These are phyloP conservation scores for Clarias pachynema DNA, from an alignment of 2,797 vertebrate genomes.

Conservation along the genomic window DNA sequence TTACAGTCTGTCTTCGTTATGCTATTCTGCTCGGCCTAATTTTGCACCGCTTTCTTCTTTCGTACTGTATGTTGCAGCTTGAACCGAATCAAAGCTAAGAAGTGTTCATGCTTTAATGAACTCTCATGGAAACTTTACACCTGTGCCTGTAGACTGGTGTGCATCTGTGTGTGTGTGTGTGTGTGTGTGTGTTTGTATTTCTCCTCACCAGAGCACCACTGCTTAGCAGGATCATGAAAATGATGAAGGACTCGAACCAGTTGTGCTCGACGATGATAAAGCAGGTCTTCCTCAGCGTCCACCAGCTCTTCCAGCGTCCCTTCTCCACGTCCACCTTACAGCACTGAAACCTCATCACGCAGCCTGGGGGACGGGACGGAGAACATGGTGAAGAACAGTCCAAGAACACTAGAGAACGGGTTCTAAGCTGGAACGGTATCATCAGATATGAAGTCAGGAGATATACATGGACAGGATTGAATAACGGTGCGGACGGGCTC, in stretches of 20 bases:
- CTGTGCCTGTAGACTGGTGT: not conserved
- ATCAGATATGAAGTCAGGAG: not conserved
- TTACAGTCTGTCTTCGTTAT: not conserved
- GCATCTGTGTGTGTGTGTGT: not conserved
- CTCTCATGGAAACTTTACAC: not conserved
- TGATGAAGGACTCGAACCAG: constrained; percentile 99
- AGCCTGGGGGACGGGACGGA: constrained; percentile 73
- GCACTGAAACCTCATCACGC: constrained; percentile 90
- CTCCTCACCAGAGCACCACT: constrained; percentile 92
- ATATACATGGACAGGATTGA: not conserved
- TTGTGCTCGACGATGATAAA: constrained; percentile 98
- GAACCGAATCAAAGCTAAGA: not conserved
- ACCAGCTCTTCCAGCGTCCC: constrained; percentile 87
- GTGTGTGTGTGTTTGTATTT: not conserved
- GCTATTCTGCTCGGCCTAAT: not conserved
- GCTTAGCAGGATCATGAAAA: constrained; percentile 99
- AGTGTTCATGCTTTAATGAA: not conserved
- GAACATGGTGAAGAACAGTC: not conserved
- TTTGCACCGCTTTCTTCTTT: not conserved
- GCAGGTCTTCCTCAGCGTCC: constrained; percentile 95
- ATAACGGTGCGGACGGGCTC: not conserved
- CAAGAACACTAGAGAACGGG: not conserved
- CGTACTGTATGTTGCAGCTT: not conserved
- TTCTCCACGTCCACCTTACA: constrained; percentile 90
- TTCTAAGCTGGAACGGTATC: not conserved